phyloP scores from a whole-genome alignment of 2,113 vertebrate genomes.

The Clupea harengus region DNA sequence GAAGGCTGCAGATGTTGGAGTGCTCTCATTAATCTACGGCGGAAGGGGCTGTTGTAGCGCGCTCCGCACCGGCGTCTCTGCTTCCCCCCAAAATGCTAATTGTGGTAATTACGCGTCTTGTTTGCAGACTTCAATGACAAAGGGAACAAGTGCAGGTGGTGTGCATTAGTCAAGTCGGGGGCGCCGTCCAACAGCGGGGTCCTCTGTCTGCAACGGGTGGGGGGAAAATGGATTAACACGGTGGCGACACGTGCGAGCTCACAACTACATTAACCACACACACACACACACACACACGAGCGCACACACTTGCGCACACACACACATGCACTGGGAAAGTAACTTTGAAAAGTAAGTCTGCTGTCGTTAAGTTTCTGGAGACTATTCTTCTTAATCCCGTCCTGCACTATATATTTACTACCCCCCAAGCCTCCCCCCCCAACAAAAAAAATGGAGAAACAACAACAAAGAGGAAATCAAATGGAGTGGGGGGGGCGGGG shows the following conservation, averaged over 20 bases:
- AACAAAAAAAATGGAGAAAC: neutral
- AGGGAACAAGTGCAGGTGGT: slow-evolving; percentile 72
- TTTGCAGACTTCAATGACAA: slow-evolving; percentile 62
- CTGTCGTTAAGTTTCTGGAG: neutral
- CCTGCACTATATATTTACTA: neutral
- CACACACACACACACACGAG: slow-evolving; percentile 23
- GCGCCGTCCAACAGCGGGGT: slow-evolving; percentile 62
- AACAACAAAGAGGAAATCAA: neutral
- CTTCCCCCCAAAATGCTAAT: slow-evolving; percentile 77
- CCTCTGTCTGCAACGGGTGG: slow-evolving; percentile 62
- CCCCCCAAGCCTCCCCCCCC: neutral
- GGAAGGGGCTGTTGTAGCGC: neutral
- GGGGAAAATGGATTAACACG: slow-evolving; percentile 67
- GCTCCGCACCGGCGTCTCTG: slow-evolving; percentile 35
- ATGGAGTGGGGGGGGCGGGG: neutral
- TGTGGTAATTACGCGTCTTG: slow-evolving; percentile 72
- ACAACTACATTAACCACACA: slow-evolving; percentile 9
- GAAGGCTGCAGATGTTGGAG: slow-evolving; percentile 17
- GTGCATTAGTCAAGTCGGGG: slow-evolving; percentile 69
- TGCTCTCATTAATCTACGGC: neutral
- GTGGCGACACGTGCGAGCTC: slow-evolving; percentile 19
- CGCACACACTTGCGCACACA: neutral
- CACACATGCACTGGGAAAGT: neutral
- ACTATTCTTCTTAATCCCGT: slow-evolving; percentile 8
- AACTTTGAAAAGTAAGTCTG: slow-evolving; percentile 5